phyloP scores from a whole-genome alignment of 2,113 vertebrate species.

The Hydrolagus affinis region DNA sequence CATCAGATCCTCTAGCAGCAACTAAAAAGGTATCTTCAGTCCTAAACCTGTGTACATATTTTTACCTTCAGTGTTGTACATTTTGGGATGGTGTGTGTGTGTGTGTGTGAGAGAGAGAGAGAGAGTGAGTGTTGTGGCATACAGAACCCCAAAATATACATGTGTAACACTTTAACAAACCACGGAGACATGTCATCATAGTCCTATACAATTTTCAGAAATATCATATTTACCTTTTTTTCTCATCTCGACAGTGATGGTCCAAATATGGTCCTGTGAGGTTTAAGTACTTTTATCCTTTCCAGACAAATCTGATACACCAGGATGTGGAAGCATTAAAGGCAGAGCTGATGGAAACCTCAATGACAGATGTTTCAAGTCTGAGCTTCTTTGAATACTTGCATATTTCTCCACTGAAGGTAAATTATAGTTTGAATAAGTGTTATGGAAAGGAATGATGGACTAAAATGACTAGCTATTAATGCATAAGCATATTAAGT shows the following conservation, averaged over 20 bases:
- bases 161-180: neutral
- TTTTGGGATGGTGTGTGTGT: too few species aligned
- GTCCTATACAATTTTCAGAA: neutral
- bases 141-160: too few species aligned
- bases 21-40: conserved; percentile 62
- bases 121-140: too few species aligned
- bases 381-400: conserved; percentile 93
- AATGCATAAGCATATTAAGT: neutral
- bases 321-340: conserved; percentile 72
- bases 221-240: neutral
- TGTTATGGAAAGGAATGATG: neutral
- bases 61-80: neutral
- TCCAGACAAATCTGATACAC: conserved; percentile 70
- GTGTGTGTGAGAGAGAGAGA: too few species aligned
- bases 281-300: conserved; percentile 1
- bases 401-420: conserved; percentile 96
- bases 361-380: conserved; percentile 68
- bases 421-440: conserved; percentile 39
- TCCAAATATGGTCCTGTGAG: neutral
- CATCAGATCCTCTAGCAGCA: conserved; percentile 57
- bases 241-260: neutral
- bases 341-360: conserved; percentile 73
- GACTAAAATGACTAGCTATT: neutral
- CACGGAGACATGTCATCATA: neutral
- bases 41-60: neutral